Conservation (phyloP, 2,797 vertebrate genomes). For the Neosilurus mollespiculum region DNA sequence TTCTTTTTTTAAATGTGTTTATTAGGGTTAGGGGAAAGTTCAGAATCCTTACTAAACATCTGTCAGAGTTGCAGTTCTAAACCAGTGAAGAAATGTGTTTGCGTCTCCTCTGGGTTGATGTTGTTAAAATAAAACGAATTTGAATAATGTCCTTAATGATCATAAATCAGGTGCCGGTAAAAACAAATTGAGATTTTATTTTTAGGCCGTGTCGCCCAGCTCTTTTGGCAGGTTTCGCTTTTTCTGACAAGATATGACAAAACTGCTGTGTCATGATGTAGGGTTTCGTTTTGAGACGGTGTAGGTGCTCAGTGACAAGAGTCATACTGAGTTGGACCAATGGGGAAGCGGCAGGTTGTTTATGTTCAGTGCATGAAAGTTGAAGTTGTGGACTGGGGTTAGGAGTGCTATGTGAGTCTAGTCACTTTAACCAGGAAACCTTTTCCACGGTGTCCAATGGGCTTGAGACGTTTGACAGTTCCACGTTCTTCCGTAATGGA, state of each 20-base stretch:
- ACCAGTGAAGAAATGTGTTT: too few relatives aligned
- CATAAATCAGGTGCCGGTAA: too few relatives aligned
- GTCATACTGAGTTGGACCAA: neutral
- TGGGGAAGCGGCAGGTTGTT: neutral
- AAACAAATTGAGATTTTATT: too few relatives aligned
- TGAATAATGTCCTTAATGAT: too few relatives aligned
- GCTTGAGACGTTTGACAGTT: neutral
- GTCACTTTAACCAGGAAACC: neutral
- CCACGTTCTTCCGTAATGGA: neutral
- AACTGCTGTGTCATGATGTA: neutral
- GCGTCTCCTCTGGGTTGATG: too few relatives aligned
- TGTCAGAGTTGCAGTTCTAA: too few relatives aligned
- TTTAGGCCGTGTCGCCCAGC: too few relatives aligned
- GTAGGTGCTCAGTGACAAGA: neutral
- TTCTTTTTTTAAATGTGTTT: too few relatives aligned
- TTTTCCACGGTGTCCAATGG: neutral
- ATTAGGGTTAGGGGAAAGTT: too few relatives aligned
- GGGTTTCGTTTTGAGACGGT: neutral
- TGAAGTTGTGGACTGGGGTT: slow-evolving; percentile 16
- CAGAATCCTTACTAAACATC: too few relatives aligned
- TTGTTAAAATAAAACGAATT: too few relatives aligned
- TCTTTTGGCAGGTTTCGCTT: neutral
- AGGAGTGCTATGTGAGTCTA: neutral
- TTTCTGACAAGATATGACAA: neutral
- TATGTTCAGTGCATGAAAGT: slow-evolving; percentile 6